Evolutionary conservation across 2,113 vertebrate genomes (phyloP).

Genomic region (Myrmecobius fasciatus): DNA sequence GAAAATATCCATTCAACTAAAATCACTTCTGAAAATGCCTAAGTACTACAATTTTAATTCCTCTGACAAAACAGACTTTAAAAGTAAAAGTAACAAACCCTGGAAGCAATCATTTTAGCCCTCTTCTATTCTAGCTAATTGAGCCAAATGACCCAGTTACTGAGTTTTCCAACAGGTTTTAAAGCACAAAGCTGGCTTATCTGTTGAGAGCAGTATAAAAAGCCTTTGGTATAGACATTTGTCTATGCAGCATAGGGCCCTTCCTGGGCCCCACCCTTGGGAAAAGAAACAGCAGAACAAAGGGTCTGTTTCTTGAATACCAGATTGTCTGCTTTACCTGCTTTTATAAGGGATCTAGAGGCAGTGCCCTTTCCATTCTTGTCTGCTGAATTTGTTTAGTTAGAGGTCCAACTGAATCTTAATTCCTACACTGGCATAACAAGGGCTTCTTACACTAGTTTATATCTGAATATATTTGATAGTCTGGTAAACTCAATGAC

Average conservation of each 20-base stretch:
- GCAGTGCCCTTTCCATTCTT: conserved; percentile 48
- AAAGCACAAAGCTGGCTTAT: conserved; percentile 63
- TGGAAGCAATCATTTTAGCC: conserved; percentile 51
- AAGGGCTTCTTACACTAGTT: not conserved
- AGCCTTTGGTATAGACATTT: conserved; percentile 60
- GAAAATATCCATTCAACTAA: not conserved
- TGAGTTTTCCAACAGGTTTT: conserved; percentile 62
- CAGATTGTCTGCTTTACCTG: not conserved
- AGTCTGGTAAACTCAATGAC: not conserved
- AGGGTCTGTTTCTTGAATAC: conserved; percentile 21
- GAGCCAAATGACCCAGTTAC: conserved; percentile 61
- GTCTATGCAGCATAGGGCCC: conserved; percentile 46
- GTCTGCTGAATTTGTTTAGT: not conserved
- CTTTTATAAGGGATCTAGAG: conserved; percentile 43
- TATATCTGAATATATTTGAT: not conserved
- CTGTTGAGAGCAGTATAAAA: conserved; percentile 58
- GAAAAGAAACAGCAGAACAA: conserved; percentile 34
- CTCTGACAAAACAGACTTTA: not conserved
- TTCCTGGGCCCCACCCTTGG: conserved; percentile 51
- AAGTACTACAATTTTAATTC: conserved; percentile 24
- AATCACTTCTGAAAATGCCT: not conserved
- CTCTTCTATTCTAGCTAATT: conserved; percentile 54
- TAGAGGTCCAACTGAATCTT: conserved; percentile 39
- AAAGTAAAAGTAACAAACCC: conserved; percentile 21
- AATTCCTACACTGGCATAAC: conserved; percentile 1